Evolutionary conservation across 1,140 invertebrate species (phyloP), one percentile per base, ranked within the genome.

Genomic region (Helicoverpa zea): DNA sequence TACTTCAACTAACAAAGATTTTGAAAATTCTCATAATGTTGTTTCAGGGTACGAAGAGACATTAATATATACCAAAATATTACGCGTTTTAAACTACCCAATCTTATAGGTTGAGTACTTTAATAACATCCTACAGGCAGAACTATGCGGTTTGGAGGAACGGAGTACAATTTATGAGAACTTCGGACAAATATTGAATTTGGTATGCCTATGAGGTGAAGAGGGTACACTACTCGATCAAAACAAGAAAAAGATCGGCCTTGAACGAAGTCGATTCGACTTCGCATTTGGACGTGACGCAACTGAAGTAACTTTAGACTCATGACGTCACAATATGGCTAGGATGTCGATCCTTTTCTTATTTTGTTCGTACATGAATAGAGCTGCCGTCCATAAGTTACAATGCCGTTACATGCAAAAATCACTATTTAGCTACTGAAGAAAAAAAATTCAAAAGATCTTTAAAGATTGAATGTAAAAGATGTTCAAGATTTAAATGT

Each of bases 41-140:
- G 13, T 59, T 59, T 29, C 35, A 35, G 58, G 29, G 58, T 59
- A 59, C 58, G 11, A 59, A 59, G 12, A 13, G 11, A 23, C 10
- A 4, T 59, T 59, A 29, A 11, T 59, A 29, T 59, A 29, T 59
- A 70, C 47, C 66, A 70, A 51, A 3, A 13, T 14, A 70, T 18
- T 13, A 54, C 35, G 47, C 16, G 35, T 14, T 47, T 11, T 29
- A 51, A 68, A 70, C 49, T 14, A 5, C 12, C 23, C 49, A 52
- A 70, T 70, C 66, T 70, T 70, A 70, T 14, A 70, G 18, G 23
- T 70, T 29, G 49, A 12, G 18, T 70, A 29, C 3, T 54, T 30
- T 43, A 30, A 13, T 23, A 10, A 49, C 18, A n/a, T 66, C 35
- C 35, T n/a, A 66, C 18, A 2, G 18, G n/a, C 16, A 49, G n/a